A percentile compares a stretch with the other conserved stretches of the same genome.
These are phyloP conservation scores for Synodontis membranacea DNA, from an alignment of 2,113 vertebrate genomes.

Conservation along the genomic window DNA sequence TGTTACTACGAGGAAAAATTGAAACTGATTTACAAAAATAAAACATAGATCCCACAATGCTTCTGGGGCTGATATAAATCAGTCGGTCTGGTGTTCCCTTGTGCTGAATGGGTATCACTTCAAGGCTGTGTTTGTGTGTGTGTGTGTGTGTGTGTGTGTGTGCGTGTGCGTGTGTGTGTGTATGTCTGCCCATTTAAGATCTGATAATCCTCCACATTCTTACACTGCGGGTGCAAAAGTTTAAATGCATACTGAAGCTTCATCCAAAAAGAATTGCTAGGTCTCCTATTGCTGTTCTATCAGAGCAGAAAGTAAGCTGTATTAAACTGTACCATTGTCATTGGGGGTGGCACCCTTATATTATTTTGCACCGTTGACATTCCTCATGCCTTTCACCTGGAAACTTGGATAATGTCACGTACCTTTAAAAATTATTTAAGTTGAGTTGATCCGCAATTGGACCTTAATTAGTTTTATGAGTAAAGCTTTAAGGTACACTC, in stretches of 20 bases:
- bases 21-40: neutral
- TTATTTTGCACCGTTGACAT: neutral
- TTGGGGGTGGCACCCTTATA: neutral
- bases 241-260: constrained; percentile 49
- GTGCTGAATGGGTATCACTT: constrained; percentile 55
- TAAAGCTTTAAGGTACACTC: neutral
- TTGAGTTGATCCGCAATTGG: neutral
- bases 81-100: constrained; percentile 61
- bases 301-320: constrained; percentile 32
- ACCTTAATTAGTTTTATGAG: neutral
- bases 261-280: constrained; percentile 54
- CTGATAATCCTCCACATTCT: constrained; percentile 61
- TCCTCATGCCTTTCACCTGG: neutral
- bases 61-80: constrained; percentile 58
- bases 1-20: neutral
- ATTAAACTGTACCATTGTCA: neutral
- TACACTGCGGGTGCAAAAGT: constrained; percentile 40
- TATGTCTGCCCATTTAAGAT: constrained; percentile 58
- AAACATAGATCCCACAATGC: constrained; percentile 46
- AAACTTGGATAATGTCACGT: neutral
- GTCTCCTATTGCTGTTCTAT: constrained; percentile 41
- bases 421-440: neutral
- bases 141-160: neutral
- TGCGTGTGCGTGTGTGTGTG: constrained; percentile 26
- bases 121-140: constrained; percentile 41